Conservation (phyloP, 1,140 invertebrate species). For the Linepithema humile region DNA sequence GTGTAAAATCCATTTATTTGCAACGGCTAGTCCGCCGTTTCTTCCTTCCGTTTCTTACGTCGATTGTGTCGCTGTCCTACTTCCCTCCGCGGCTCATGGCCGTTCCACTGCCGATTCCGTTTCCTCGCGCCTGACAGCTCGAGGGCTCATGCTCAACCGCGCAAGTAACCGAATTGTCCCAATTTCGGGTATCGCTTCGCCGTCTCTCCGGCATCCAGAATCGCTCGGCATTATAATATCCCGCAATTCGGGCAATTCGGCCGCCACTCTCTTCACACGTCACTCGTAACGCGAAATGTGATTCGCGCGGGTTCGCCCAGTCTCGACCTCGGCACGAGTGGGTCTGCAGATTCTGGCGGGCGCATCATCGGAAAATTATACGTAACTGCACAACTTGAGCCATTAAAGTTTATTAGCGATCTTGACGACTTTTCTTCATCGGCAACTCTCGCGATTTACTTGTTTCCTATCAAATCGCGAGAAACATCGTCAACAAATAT, state of each 20-base stretch:
- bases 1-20: conserved; percentile 43
- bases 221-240: conserved; percentile 18
- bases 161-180: conserved; percentile 14
- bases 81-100: not conserved
- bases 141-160: conserved; percentile 21
- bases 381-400: not conserved
- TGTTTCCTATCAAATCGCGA: not conserved
- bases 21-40: not conserved
- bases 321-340: conserved; percentile 70
- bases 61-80: conserved; percentile 10
- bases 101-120: conserved; percentile 51
- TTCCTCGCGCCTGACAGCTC: conserved; percentile 1
- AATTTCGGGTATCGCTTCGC: conserved; percentile 7
- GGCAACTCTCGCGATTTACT: not conserved
- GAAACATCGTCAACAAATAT: not conserved
- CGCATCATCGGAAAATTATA: not conserved
- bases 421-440: not conserved
- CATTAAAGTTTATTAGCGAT: not conserved
- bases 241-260: conserved; percentile 24
- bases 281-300: conserved; percentile 71
- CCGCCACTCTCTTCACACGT: conserved; percentile 79
- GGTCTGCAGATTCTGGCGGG: conserved; percentile 79
- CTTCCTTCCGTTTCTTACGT: conserved; percentile 5
- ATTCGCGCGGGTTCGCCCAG: not conserved
- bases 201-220: conserved; percentile 17